Evolutionary conservation across 2,888 invertebrate genomes (phyloP).

Genomic region (Bellardia bayeri): DNA sequence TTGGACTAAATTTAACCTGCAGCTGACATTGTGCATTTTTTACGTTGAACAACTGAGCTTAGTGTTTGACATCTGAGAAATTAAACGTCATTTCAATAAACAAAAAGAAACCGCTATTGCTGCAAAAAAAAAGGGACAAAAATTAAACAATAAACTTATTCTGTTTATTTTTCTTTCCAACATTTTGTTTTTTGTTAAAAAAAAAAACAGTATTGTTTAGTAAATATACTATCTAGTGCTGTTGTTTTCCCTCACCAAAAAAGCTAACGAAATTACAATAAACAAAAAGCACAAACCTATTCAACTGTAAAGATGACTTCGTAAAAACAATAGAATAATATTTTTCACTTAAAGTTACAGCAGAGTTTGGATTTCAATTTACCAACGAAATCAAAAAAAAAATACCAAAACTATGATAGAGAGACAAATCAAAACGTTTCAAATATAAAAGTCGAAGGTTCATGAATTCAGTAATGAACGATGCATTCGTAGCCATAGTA

Average conservation of each 20-base stretch:
- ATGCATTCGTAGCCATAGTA: slow-evolving; percentile 33
- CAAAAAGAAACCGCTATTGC: slow-evolving; percentile 24
- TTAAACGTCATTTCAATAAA: slow-evolving; percentile 63
- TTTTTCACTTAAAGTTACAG: slow-evolving; percentile 1
- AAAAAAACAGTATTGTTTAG: neutral
- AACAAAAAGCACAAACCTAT: slow-evolving; percentile 48
- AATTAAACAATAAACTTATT: slow-evolving; percentile 37
- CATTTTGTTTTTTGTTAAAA: neutral
- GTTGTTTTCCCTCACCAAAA: neutral
- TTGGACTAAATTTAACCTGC: slow-evolving; percentile 32
- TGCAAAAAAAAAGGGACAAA: slow-evolving; percentile 25
- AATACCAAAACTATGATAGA: neutral
- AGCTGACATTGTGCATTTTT: slow-evolving; percentile 39
- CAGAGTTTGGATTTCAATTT: slow-evolving; percentile 9
- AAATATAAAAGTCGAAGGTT: slow-evolving; percentile 46
- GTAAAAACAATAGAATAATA: slow-evolving; percentile 37
- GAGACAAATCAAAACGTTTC: slow-evolving; percentile 14
- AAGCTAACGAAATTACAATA: slow-evolving; percentile 38
- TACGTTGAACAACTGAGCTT: slow-evolving; percentile 9
- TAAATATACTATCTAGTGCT: neutral
- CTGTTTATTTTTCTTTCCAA: slow-evolving; percentile 3
- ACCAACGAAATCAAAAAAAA: neutral
- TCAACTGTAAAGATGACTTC: slow-evolving; percentile 54
- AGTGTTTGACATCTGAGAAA: slow-evolving; percentile 59
- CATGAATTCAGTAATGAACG: slow-evolving; percentile 27